Evolutionary conservation across 2,888 invertebrate species (phyloP).

Genomic region (Tipula vernalis): DNA sequence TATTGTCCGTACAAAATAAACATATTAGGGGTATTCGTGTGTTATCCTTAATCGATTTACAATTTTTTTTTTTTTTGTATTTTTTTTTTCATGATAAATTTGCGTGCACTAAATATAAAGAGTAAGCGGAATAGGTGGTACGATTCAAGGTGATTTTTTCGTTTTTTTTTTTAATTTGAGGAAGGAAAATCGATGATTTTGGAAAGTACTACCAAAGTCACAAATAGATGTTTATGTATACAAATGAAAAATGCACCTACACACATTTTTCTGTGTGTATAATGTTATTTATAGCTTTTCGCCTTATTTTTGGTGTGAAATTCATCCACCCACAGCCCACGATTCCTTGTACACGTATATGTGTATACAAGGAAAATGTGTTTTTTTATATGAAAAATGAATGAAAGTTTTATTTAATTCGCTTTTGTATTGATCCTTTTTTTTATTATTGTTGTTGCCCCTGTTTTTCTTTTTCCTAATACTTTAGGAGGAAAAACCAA

Average conservation of each 20-base stretch:
- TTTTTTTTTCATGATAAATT: background rate
- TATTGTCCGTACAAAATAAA: background rate
- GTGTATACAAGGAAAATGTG: background rate
- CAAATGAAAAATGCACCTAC: background rate
- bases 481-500: background rate
- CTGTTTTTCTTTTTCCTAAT: background rate
- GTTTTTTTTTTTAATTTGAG: background rate
- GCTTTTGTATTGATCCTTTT: background rate
- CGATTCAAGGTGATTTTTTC: background rate
- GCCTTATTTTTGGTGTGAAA: background rate
- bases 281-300: background rate
- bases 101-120: background rate
- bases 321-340: background rate
- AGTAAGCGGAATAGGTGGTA: background rate
- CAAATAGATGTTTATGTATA: background rate
- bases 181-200: background rate
- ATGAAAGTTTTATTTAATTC: background rate
- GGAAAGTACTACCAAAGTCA: background rate
- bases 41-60: background rate
- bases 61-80: background rate
- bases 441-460: background rate
- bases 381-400: background rate
- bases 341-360: background rate
- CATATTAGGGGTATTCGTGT: background rate
- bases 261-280: background rate